Conservation (phyloP, 2,797 vertebrate genomes). For the Acropternis orthonyx region DNA sequence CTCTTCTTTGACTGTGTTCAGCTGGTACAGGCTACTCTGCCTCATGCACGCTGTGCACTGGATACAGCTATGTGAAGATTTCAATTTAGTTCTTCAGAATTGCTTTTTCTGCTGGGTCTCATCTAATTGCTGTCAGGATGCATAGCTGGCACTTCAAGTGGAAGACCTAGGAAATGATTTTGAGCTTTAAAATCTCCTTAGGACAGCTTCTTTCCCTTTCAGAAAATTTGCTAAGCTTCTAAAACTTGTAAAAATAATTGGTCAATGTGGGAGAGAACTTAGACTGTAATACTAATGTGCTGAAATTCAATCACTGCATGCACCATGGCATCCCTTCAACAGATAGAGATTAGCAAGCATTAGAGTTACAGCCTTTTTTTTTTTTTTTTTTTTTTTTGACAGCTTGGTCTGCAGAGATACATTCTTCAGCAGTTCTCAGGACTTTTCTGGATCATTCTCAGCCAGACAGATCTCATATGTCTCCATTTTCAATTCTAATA, state of each 20-base stretch:
- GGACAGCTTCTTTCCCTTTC: neutral
- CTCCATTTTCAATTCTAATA: neutral
- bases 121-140: slow-evolving; percentile 25
- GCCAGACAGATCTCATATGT: neutral
- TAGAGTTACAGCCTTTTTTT: neutral
- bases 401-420: neutral
- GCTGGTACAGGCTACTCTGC: slow-evolving; percentile 6
- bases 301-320: neutral
- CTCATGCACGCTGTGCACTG: neutral
- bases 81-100: slow-evolving; percentile 14
- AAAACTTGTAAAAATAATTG: slow-evolving; percentile 26
- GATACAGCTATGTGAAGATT: neutral
- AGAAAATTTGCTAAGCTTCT: neutral
- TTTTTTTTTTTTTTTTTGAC: neutral
- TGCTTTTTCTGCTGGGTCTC: slow-evolving; percentile 37
- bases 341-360: neutral
- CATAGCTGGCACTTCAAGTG: neutral
- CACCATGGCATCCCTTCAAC: neutral
- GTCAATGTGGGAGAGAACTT: neutral
- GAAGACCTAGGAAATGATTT: slow-evolving; percentile 2
- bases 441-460: slow-evolving; percentile 1
- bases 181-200: slow-evolving; percentile 44
- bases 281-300: neutral
- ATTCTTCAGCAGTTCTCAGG: neutral
- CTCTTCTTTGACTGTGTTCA: neutral